Conservation (phyloP, 2,113 vertebrate genomes). For the Rhagologus leucostigma region DNA sequence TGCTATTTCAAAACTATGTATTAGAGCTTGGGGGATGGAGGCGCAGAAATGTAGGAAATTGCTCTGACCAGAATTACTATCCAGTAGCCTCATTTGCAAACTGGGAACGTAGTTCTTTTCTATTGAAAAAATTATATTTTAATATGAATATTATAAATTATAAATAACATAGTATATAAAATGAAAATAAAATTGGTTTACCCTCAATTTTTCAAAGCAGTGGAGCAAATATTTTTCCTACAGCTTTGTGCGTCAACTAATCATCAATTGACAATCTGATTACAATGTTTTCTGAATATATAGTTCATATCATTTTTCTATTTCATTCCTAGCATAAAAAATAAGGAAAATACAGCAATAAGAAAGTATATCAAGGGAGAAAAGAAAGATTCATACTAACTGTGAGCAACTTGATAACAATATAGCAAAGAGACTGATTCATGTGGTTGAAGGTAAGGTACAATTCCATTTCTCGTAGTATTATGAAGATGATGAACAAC, state of each 20-base stretch:
- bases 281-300: neutral
- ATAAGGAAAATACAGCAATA: neutral
- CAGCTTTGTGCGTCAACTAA: neutral
- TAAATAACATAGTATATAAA: neutral
- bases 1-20: neutral
- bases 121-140: neutral
- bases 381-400: neutral
- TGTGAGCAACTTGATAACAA: neutral
- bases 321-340: neutral
- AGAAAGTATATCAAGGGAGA: neutral
- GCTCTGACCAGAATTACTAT: neutral
- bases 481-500: neutral
- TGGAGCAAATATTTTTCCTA: neutral
- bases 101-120: neutral
- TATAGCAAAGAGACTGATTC: neutral
- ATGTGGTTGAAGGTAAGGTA: neutral
- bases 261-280: neutral
- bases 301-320: neutral
- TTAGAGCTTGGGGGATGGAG: rapidly evolving
- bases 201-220: neutral
- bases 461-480: neutral
- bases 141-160: neutral
- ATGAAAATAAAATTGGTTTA: neutral
- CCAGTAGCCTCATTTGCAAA: neutral
- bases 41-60: neutral